phyloP scores from a whole-genome alignment of 2,888 invertebrate genomes.

The Sphaeridia pumilis region DNA sequence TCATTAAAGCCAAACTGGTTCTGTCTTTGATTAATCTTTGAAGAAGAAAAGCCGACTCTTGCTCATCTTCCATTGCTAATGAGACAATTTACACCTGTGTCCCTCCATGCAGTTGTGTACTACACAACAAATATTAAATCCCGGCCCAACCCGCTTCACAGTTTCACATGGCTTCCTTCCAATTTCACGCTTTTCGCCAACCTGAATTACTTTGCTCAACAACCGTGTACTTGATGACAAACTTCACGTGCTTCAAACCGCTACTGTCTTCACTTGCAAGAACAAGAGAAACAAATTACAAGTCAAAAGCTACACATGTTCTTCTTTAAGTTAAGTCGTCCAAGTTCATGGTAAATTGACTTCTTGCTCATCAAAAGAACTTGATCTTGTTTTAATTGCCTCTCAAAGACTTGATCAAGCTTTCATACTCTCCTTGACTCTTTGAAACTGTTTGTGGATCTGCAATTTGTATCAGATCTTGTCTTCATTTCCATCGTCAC shows the following conservation, averaged over 20 bases:
- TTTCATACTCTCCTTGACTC: background rate
- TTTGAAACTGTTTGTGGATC: background rate
- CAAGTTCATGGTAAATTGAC: background rate
- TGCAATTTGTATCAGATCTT: background rate
- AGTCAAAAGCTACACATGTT: background rate
- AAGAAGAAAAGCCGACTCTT: too few species aligned
- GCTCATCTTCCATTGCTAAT: too few species aligned
- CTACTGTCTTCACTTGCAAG: background rate
- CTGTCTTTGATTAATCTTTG: too few species aligned
- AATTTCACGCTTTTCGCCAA: slow-evolving; percentile 11
- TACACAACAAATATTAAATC: too few species aligned
- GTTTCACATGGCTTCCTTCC: slow-evolving; percentile 9
- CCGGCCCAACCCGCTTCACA: too few species aligned
- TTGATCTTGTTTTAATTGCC: background rate
- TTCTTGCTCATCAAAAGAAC: background rate
- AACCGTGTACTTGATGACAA: background rate
- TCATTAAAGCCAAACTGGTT: too few species aligned
- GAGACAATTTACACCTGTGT: too few species aligned
- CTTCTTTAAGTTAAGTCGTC: background rate
- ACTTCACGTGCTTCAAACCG: background rate
- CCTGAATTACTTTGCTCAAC: slow-evolving; percentile 5
- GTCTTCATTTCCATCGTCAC: too few species aligned
- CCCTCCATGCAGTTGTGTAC: too few species aligned
- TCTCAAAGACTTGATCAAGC: background rate
- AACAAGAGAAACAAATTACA: background rate